phyloP scores from a whole-genome alignment of 2,797 vertebrate genomes.

The Brachyrhaphis roseni region DNA sequence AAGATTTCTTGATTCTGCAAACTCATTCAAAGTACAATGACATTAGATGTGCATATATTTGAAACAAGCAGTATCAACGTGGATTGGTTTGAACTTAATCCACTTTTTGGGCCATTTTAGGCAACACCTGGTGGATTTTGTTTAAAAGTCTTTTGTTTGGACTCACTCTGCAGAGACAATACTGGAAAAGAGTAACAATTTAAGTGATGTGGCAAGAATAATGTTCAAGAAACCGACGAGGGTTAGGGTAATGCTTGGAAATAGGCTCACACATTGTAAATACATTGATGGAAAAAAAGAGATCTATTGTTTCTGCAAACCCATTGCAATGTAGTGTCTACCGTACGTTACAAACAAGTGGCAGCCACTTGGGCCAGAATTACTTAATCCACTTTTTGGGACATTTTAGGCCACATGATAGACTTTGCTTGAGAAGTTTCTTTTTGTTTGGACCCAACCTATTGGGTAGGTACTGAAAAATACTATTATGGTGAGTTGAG shows the following conservation, averaged over 20 bases:
- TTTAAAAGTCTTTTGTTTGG: no score
- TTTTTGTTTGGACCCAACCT: slow-evolving; percentile 9
- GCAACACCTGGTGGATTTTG: no score
- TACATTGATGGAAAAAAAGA: background rate
- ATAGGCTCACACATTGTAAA: no score
- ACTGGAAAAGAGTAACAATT: background rate
- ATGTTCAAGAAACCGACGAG: no score
- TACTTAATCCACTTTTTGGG: slow-evolving; percentile 18
- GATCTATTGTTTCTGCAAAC: background rate
- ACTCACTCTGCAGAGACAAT: no score
- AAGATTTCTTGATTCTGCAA: no score
- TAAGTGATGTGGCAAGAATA: background rate
- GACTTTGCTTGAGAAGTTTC: slow-evolving; percentile 10
- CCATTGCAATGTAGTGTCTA: background rate
- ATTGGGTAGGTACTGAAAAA: slow-evolving; percentile 44
- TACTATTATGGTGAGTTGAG: background rate
- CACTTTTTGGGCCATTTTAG: no score
- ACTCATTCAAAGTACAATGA: no score
- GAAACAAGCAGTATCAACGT: no score
- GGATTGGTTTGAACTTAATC: no score
- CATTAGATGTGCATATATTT: no score
- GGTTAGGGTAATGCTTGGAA: no score
- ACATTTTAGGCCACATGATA: slow-evolving; percentile 6
- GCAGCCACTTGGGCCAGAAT: slow-evolving; percentile 9
- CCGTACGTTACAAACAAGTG: background rate